Conservation (phyloP, 1,140 invertebrate genomes). For the Drosophila tsacasi region DNA sequence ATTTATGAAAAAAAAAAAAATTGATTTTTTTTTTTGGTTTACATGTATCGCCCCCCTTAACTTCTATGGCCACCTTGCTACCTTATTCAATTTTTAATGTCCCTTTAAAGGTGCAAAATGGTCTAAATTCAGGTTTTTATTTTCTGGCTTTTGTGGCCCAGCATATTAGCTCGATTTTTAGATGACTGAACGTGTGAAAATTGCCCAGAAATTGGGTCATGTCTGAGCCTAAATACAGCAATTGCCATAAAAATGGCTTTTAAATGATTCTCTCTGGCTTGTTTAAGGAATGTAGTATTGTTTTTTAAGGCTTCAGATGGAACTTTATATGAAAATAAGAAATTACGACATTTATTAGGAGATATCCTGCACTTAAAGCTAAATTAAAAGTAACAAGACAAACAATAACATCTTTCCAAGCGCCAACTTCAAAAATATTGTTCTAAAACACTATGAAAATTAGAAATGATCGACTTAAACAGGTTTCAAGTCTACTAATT, state of each 20-base stretch:
- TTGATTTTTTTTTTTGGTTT: no score
- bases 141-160: conserved; percentile 3
- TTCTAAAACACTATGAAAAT: no score
- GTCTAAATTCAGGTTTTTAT: conserved; percentile 44
- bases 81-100: conserved; percentile 47
- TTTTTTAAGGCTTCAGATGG: not conserved
- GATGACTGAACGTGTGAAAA: conserved; percentile 29
- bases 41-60: no score
- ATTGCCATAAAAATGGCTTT: conserved; percentile 54
- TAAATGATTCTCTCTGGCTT: not conserved
- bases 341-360: not conserved
- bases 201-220: not conserved
- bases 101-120: conserved; percentile 74
- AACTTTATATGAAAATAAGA: not conserved
- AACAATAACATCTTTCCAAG: no score
- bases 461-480: no score
- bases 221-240: conserved; percentile 33
- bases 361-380: not conserved
- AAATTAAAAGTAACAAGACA: no score
- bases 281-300: not conserved
- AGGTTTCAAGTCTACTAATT: no score
- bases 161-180: conserved; percentile 30
- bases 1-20: no score
- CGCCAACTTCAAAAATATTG: no score
- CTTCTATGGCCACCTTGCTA: not conserved